phyloP scores from a whole-genome alignment of 2,888 invertebrate species.

The Coelogynopora nodosa region DNA sequence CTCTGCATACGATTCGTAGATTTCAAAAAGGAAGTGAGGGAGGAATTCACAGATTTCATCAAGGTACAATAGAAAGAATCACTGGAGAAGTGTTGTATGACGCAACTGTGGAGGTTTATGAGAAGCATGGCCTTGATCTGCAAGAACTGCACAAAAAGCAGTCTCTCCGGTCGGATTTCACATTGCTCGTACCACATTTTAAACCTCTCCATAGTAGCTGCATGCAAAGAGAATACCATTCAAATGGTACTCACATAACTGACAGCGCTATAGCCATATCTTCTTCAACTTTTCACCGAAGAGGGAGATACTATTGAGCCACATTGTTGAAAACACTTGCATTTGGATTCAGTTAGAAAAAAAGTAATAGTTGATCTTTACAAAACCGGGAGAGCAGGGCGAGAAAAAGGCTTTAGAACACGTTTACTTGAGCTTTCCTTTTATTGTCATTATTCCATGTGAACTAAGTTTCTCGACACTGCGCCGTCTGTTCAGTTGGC shows the following conservation, averaged over 20 bases:
- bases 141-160: not conserved
- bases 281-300: not conserved
- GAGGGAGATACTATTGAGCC: not conserved
- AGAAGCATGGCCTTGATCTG: not conserved
- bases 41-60: not conserved
- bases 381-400: not conserved
- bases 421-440: not conserved
- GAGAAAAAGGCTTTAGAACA: not conserved
- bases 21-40: not conserved
- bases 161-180: not conserved
- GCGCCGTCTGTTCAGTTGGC: not conserved
- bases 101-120: not conserved
- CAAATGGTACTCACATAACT: not conserved
- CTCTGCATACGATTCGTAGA: not conserved
- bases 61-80: not conserved
- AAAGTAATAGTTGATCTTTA: not conserved
- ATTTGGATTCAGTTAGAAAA: not conserved
- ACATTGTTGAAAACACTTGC: not conserved
- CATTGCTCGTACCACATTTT: not conserved
- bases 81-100: not conserved
- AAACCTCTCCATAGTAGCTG: not conserved
- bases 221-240: not conserved
- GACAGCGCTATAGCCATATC: not conserved
- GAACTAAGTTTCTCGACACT: not conserved
- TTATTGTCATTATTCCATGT: not conserved